Percentiles rank a stretch among this genome's conserved stretches.
Evolutionary conservation across 2,888 invertebrate species (phyloP).

Genomic region (Hypolimnas misippus): DNA sequence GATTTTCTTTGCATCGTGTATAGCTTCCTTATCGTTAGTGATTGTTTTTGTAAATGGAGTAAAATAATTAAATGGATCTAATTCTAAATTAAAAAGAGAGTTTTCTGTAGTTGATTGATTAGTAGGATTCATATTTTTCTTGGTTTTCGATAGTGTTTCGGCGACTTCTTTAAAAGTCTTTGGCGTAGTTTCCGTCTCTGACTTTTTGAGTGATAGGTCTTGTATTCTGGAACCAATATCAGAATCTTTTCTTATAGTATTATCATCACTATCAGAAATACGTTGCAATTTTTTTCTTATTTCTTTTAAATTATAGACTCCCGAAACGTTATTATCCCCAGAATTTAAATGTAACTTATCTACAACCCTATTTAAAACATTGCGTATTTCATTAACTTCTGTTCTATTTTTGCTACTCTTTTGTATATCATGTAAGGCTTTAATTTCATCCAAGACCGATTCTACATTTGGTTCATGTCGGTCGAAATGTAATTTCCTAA

Average conservation of each 20-base stretch:
- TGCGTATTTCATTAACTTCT: slow-evolving; percentile 56
- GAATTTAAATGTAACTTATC: slow-evolving; percentile 47
- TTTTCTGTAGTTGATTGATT: background rate
- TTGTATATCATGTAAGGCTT: slow-evolving; percentile 56
- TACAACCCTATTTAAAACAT: slow-evolving; percentile 55
- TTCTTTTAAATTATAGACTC: slow-evolving; percentile 53
- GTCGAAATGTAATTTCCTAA: slow-evolving; percentile 43
- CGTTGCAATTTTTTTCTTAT: slow-evolving; percentile 51
- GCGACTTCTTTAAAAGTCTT: slow-evolving; percentile 42
- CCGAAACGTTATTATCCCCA: slow-evolving; percentile 31
- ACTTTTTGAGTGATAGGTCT: slow-evolving; percentile 18
- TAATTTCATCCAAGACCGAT: slow-evolving; percentile 55
- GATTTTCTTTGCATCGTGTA: slow-evolving; percentile 51
- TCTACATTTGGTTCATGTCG: slow-evolving; percentile 50
- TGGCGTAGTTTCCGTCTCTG: slow-evolving; percentile 16
- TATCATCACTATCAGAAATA: slow-evolving; percentile 37
- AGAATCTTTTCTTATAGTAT: slow-evolving; percentile 42
- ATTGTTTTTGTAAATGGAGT: slow-evolving; percentile 30
- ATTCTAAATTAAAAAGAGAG: slow-evolving; percentile 13
- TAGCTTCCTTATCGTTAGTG: slow-evolving; percentile 43
- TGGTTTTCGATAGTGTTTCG: slow-evolving; percentile 27
- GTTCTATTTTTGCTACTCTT: slow-evolving; percentile 50
- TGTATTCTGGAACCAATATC: slow-evolving; percentile 20
- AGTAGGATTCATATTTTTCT: slow-evolving; percentile 9
- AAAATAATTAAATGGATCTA: slow-evolving; percentile 19